Percentiles rank a stretch among this genome's conserved stretches.
Conservation (phyloP, 2,113 vertebrate species). For the Ceyx melanurus region DNA sequence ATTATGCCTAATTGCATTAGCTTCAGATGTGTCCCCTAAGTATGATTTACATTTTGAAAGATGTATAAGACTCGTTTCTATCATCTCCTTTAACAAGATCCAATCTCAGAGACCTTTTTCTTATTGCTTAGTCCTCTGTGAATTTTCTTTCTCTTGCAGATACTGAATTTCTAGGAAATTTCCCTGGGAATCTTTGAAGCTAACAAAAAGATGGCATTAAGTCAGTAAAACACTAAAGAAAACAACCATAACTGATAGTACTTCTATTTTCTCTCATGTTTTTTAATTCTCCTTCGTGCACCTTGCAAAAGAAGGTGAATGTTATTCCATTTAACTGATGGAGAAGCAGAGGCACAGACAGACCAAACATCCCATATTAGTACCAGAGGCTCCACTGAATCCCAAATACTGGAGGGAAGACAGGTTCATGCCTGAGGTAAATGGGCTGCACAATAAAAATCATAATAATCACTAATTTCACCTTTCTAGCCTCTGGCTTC, state of each 20-base stretch:
- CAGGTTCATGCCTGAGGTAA: neutral
- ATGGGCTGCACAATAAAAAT: neutral
- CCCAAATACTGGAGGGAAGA: neutral
- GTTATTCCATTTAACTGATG: neutral
- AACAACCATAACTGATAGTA: neutral
- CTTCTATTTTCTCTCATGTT: neutral
- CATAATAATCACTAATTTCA: neutral
- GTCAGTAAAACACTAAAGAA: slow-evolving; percentile 30
- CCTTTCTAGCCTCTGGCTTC: neutral
- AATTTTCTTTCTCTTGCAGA: slow-evolving; percentile 5
- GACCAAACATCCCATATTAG: neutral
- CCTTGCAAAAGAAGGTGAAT: neutral
- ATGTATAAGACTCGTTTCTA: neutral
- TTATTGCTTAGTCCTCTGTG: neutral
- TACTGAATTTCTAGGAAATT: neutral
- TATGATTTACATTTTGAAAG: slow-evolving; percentile 39
- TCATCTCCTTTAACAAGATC: neutral
- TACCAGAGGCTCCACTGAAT: neutral
- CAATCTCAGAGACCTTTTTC: neutral
- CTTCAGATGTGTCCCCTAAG: slow-evolving; percentile 42
- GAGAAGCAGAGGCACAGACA: neutral
- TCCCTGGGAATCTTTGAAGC: neutral
- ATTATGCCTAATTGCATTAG: slow-evolving; percentile 49
- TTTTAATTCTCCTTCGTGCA: neutral
- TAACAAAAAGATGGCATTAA: neutral